Conservation (phyloP, 2,888 invertebrate genomes). For the Nephrotoma flavescens region DNA sequence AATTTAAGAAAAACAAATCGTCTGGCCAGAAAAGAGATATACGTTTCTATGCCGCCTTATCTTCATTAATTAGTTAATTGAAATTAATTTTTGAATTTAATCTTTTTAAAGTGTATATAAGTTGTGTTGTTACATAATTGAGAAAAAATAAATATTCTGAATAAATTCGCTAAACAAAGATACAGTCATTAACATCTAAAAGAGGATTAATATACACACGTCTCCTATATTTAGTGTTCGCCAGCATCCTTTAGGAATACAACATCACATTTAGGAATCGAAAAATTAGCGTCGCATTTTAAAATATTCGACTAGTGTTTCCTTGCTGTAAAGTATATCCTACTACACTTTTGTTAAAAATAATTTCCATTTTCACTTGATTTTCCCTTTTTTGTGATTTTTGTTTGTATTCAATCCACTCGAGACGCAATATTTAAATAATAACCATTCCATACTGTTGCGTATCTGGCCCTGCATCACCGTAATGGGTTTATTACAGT, state of each 20-base stretch:
- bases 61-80: not conserved
- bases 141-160: not conserved
- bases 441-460: not conserved
- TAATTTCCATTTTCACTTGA: not conserved
- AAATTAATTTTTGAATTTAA: not conserved
- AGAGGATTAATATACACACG: no score
- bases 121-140: not conserved
- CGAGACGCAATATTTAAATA: not conserved
- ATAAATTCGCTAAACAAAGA: not conserved
- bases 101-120: not conserved
- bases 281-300: not conserved
- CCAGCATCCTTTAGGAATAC: no score
- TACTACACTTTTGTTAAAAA: not conserved
- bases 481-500: not conserved
- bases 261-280: not conserved
- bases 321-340: not conserved
- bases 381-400: not conserved
- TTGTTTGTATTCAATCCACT: not conserved
- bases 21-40: no score
- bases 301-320: not conserved
- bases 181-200: no score
- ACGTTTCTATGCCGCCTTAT: not conserved
- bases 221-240: not conserved
- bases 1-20: no score
- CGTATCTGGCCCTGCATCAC: not conserved